Evolutionary conservation across 2,888 invertebrate species (phyloP).

Genomic region (Ligdia adustata): DNA sequence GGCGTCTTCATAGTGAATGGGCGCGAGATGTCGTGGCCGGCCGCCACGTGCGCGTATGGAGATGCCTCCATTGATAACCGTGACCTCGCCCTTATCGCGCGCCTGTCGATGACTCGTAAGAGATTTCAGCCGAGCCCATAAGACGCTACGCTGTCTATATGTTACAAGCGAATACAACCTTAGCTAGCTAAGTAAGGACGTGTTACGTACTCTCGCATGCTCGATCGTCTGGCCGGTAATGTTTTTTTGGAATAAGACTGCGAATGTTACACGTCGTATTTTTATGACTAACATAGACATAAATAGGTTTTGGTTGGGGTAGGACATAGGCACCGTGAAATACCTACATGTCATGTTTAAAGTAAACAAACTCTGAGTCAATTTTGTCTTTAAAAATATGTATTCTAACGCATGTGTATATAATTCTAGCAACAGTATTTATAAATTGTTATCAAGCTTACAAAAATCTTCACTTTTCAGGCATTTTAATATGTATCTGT

Average conservation of each 20-base stretch:
- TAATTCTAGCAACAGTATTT: not conserved
- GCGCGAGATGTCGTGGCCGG: conserved; percentile 82
- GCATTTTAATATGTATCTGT: too few species aligned
- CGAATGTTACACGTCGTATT: too few species aligned
- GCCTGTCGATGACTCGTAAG: conserved; percentile 60
- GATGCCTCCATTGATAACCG: conserved; percentile 81
- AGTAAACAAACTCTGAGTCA: conserved; percentile 3
- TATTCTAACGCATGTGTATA: not conserved
- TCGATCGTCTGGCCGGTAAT: too few species aligned
- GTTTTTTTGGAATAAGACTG: too few species aligned
- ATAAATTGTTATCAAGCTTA: too few species aligned
- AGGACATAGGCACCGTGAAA: not conserved
- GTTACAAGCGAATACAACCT: too few species aligned
- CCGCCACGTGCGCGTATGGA: conserved; percentile 79
- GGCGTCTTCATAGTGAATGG: conserved; percentile 82
- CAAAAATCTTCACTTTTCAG: conserved; percentile 2
- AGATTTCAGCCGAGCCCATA: conserved; percentile 40
- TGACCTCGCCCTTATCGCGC: conserved; percentile 80
- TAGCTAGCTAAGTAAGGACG: too few species aligned
- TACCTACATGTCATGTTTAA: not conserved
- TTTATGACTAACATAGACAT: too few species aligned
- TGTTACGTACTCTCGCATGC: too few species aligned
- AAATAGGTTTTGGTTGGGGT: conserved; percentile 2
- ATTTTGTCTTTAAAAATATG: not conserved
- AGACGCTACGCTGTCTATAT: too few species aligned